These are phyloP conservation scores for Gorsachius goisagi DNA, from an alignment of 2,113 vertebrate species.

Conservation along the genomic window DNA sequence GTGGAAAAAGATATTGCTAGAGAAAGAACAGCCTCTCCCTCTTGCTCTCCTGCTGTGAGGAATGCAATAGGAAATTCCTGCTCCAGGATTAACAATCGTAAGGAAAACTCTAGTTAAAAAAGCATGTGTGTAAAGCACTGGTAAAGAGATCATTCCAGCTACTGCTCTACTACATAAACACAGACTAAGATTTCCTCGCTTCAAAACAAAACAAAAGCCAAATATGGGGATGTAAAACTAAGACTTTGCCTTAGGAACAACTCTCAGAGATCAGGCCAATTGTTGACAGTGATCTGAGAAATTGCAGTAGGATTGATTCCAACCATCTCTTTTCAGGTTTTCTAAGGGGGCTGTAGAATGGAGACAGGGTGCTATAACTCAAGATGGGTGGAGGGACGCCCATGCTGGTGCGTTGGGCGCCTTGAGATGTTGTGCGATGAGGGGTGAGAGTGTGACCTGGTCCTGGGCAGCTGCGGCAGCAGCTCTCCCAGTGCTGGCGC, in stretches of 20 bases:
- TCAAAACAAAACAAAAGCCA: conserved; percentile 28
- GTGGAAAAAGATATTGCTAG: conserved; percentile 51
- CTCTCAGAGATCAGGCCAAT: background rate
- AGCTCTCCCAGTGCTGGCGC: accelerated
- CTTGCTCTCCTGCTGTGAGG: conserved; percentile 40
- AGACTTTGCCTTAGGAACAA: background rate
- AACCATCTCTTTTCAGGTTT: conserved; percentile 22
- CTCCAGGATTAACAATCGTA: conserved; percentile 34
- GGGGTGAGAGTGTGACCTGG: accelerated
- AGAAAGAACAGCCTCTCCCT: conserved; percentile 48
- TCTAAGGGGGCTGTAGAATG: background rate
- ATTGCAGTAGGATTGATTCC: background rate
- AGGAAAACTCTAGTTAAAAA: conserved; percentile 15
- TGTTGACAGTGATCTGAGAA: conserved; percentile 23
- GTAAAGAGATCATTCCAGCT: background rate
- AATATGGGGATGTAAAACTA: background rate
- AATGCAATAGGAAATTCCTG: conserved; percentile 60
- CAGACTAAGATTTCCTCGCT: background rate
- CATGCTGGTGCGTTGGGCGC: accelerated
- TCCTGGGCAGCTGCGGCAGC: background rate
- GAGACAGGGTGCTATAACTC: background rate
- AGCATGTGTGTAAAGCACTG: background rate
- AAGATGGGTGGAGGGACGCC: background rate
- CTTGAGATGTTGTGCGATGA: accelerated
- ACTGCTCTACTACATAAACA: background rate